Evolutionary conservation across 2,113 vertebrate species (phyloP).

Genomic region (Gila orcuttii): DNA sequence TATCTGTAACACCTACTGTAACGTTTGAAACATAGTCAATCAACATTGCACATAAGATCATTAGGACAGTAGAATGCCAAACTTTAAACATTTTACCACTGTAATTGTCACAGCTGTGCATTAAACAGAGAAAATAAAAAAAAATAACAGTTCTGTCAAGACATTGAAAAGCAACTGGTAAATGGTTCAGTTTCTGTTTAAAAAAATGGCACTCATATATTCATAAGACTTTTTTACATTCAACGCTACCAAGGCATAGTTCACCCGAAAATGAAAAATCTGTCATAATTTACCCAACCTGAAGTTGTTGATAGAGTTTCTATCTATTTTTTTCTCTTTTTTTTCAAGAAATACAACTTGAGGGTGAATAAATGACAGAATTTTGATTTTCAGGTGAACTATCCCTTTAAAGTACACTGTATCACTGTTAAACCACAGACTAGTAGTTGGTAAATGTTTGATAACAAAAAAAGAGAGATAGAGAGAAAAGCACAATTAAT

Average conservation of each 20-base stretch:
- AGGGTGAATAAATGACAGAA: no score
- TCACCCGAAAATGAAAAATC: no score
- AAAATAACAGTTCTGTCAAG: neutral
- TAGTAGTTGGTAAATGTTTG: neutral
- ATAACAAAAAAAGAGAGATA: neutral
- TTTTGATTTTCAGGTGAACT: no score
- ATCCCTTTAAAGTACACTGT: neutral
- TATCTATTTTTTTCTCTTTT: no score
- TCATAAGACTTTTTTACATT: constrained; percentile 1
- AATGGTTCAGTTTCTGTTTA: constrained; percentile 6
- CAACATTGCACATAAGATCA: neutral
- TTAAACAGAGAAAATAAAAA: neutral
- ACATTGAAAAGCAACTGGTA: neutral
- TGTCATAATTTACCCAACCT: no score
- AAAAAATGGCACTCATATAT: constrained; percentile 43
- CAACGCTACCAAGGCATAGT: neutral
- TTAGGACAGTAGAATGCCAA: neutral
- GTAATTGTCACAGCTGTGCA: neutral
- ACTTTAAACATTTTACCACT: neutral
- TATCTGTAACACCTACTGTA: constrained; percentile 17
- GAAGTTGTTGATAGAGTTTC: no score
- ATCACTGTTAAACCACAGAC: constrained; percentile 9
- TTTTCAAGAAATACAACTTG: no score
- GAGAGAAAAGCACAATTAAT: constrained; percentile 54
- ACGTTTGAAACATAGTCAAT: constrained; percentile 29